These are phyloP conservation scores for Amaurobius ferox DNA, from an alignment of 2,888 invertebrate genomes.

Conservation along the genomic window DNA sequence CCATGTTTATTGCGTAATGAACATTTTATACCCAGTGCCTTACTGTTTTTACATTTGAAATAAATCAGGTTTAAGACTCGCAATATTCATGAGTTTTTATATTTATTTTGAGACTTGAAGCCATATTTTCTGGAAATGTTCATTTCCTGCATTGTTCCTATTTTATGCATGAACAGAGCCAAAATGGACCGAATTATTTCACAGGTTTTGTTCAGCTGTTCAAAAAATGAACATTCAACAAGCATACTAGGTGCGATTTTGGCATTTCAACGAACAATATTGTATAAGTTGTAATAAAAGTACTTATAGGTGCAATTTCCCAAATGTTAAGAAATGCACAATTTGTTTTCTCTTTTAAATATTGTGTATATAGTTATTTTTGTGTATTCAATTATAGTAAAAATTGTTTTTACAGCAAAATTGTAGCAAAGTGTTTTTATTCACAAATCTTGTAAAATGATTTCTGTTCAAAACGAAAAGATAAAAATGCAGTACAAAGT, in stretches of 20 bases:
- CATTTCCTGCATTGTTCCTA: slow-evolving; percentile 35
- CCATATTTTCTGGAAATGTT: not conserved
- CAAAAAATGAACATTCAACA: not conserved
- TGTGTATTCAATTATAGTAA: slow-evolving; percentile 40
- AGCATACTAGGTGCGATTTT: too few relatives aligned
- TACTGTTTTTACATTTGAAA: too few relatives aligned
- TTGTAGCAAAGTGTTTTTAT: not conserved
- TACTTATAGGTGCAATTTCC: slow-evolving; percentile 47
- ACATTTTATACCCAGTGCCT: too few relatives aligned
- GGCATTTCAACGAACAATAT: too few relatives aligned
- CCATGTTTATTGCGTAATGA: too few relatives aligned
- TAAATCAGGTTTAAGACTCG: too few relatives aligned
- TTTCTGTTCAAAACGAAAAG: too few relatives aligned
- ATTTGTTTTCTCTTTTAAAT: slow-evolving; percentile 7
- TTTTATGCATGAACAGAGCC: slow-evolving; percentile 24
- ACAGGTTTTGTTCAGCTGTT: slow-evolving; percentile 7
- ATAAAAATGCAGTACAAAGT: too few relatives aligned
- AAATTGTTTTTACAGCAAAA: not conserved
- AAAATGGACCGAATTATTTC: slow-evolving; percentile 47
- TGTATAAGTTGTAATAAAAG: not conserved
- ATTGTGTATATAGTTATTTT: slow-evolving; percentile 32
- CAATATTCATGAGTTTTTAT: too few relatives aligned
- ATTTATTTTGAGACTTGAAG: not conserved
- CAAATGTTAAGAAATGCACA: slow-evolving; percentile 34
- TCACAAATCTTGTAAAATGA: too few relatives aligned